Base-by-base conservation (phyloP, 2,888 invertebrate genomes). In the Tolmerus cingulatus region DNA sequence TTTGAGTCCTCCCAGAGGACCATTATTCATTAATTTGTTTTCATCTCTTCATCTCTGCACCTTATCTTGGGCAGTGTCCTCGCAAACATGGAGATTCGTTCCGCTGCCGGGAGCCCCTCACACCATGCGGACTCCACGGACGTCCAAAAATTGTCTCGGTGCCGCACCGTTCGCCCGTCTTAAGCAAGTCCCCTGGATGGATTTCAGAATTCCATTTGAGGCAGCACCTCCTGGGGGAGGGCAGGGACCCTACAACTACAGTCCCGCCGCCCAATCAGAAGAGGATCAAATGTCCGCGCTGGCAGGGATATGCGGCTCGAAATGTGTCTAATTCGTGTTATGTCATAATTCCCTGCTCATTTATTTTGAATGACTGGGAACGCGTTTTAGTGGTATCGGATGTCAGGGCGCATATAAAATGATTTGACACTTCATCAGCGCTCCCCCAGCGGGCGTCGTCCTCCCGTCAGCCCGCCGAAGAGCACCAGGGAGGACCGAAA, bases 291-390 rank as follows among this genome's bases (percentile, higher is more conserved):
- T 87, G 77, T 82, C 82, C 84, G 55, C 30, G 27, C 37, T 12
- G 37, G 34, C 14, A 40, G 37, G 76, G 37, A 76, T 30, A 14
- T 37, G 27, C 30, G 34, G 30, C 76, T 34, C 74, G 87, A 88
- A 88, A 88, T 89, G 88, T 88, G 87, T 87, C 89, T 89, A 89
- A 89, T 89, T 88, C 88, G 88, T 88, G 87, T 87, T 87, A 89
- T 89, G 88, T 89, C 89, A 89, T 89, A 89, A 89, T 89, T 89
- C 88, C 88, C 85, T 85, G 84, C 77, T 87, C 88, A 88, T 88
- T 88, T 88, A 88, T 87, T 79, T 87, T 88, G 84, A 87, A 88
- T 87, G 87, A 87, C 84, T 78, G 76, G 57, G 74, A 87, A 88
- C 84, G 78, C 82, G 87, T 46, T 87, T 86, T 57, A 77, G 77